Conservation (phyloP, 2,888 invertebrate species). For the Sepioteuthis lessoniana region DNA sequence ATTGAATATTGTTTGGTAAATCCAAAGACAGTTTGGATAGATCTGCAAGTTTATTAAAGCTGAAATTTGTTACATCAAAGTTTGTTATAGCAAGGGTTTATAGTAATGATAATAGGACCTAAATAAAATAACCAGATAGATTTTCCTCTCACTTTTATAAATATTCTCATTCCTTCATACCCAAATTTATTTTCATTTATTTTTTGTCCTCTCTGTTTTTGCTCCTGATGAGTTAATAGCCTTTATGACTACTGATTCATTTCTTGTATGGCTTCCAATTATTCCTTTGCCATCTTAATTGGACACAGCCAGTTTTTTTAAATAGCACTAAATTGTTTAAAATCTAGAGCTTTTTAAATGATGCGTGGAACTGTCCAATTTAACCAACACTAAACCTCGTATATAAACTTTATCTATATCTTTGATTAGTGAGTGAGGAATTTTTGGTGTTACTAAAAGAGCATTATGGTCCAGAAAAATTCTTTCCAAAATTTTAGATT, state of each 20-base stretch:
- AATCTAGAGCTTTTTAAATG: neutral
- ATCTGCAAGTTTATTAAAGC: no score
- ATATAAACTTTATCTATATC: neutral
- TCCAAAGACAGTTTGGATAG: no score
- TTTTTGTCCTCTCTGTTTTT: no score
- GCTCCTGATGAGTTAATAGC: no score
- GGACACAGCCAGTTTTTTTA: neutral
- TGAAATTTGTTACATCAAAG: no score
- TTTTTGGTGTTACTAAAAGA: no score
- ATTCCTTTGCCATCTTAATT: neutral
- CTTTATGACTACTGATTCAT: no score
- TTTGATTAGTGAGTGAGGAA: neutral
- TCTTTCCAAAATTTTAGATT: no score
- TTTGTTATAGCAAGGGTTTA: no score
- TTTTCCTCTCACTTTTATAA: neutral
- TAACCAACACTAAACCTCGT: neutral
- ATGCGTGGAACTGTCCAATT: neutral
- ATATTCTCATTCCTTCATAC: neutral
- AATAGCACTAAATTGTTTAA: slow-evolving; percentile 33
- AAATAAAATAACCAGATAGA: neutral
- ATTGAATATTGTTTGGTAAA: no score
- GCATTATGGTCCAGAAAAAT: no score
- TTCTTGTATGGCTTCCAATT: neutral
- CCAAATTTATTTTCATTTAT: neutral
- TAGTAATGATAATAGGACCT: neutral